phyloP scores from a whole-genome alignment of 2,113 vertebrate genomes.

The Urocolius indicus region DNA sequence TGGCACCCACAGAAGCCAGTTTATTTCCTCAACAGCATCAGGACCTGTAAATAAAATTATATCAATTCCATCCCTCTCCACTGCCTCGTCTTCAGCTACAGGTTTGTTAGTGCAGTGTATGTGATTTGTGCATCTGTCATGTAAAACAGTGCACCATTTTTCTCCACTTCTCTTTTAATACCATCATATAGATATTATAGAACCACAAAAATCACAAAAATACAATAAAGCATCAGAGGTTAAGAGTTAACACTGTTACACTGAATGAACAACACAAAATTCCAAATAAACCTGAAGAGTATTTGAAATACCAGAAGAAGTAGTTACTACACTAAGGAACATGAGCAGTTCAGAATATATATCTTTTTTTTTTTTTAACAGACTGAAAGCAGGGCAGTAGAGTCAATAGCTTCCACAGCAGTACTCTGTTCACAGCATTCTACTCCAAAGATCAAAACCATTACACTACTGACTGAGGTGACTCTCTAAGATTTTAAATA shows the following conservation, averaged over 20 bases:
- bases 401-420: not conserved
- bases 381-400: not conserved
- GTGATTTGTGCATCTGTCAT: not conserved
- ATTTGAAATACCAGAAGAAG: not conserved
- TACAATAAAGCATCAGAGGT: not conserved
- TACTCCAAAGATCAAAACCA: not conserved
- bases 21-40: not conserved
- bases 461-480: not conserved
- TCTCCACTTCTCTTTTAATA: not conserved
- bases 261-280: not conserved
- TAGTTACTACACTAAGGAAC: not conserved
- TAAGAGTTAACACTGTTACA: rapidly evolving
- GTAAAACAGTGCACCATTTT: not conserved
- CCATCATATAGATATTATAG: not conserved
- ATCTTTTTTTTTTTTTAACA: not conserved
- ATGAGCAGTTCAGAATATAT: not conserved
- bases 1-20: not conserved
- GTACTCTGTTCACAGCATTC: not conserved
- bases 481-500: not conserved
- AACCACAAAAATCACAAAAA: not conserved
- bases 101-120: rapidly evolving
- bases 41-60: not conserved
- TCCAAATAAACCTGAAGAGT: not conserved
- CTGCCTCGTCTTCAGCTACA: not conserved
- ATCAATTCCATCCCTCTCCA: not conserved